phyloP scores from a whole-genome alignment of 2,113 vertebrate genomes.

The Eulacestoma nigropectus region DNA sequence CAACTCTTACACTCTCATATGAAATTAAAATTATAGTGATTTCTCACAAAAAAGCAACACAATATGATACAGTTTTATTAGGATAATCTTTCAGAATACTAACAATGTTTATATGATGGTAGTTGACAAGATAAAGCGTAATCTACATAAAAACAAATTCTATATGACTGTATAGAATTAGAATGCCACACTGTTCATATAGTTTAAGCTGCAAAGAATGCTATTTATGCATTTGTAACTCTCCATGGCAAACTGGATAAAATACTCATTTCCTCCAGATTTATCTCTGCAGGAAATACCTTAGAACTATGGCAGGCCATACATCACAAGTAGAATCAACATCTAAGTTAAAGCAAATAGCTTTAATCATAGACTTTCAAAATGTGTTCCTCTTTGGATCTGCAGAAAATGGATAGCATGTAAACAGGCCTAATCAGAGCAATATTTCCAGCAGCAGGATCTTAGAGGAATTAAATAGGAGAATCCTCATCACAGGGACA shows the following conservation, averaged over 20 bases:
- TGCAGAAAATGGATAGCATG: background rate
- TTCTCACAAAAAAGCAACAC: background rate
- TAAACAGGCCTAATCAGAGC: slow-evolving; percentile 25
- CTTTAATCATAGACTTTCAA: slow-evolving; percentile 32
- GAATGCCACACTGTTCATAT: background rate
- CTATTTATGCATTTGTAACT: slow-evolving; percentile 6
- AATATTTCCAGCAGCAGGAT: background rate
- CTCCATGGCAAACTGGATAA: background rate
- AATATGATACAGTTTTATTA: background rate
- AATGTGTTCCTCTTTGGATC: background rate
- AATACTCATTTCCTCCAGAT: slow-evolving; percentile 19
- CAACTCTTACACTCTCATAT: background rate
- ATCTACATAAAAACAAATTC: background rate
- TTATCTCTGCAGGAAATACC: slow-evolving; percentile 18
- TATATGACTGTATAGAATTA: background rate
- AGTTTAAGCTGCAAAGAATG: background rate
- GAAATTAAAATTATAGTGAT: background rate
- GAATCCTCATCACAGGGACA: background rate
- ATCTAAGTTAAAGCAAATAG: slow-evolving; percentile 23
- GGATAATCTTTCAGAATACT: background rate
- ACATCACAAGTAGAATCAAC: slow-evolving; percentile 5
- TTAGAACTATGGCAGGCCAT: background rate
- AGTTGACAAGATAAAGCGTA: background rate
- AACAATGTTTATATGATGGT: background rate
- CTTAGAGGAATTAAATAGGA: background rate